Evolutionary conservation across 2,113 vertebrate species (phyloP).

Genomic region (Ptychochromis oligacanthus): DNA sequence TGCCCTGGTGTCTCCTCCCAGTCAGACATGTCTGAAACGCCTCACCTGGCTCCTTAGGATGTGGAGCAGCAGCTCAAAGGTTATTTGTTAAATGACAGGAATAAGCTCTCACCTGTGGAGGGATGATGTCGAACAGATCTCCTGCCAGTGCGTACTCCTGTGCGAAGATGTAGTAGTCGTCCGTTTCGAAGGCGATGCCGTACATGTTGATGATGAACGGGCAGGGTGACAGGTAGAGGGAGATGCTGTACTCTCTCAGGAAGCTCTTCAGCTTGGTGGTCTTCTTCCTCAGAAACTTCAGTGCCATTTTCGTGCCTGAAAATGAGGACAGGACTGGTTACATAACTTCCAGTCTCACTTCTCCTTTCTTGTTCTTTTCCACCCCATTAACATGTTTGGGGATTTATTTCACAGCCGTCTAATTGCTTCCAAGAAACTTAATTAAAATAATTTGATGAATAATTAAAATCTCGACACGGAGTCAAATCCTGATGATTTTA

Average conservation of each 20-base stretch:
- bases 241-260: conserved; percentile 84
- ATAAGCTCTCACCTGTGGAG: conserved; percentile 78
- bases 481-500: conserved; percentile 6
- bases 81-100: not conserved
- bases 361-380: not conserved
- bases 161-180: conserved; percentile 84
- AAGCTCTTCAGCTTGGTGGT: conserved; percentile 86
- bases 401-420: conserved; percentile 28
- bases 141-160: conserved; percentile 84
- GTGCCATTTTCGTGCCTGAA: conserved; percentile 84
- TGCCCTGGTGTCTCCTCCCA: not conserved
- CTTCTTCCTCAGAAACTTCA: conserved; percentile 84
- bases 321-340: not conserved
- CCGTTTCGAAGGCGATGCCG: conserved; percentile 82
- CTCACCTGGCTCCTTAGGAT: not conserved
- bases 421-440: conserved; percentile 25
- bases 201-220: conserved; percentile 86
- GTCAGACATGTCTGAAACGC: not conserved
- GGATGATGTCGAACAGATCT: conserved; percentile 86
- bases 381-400: conserved; percentile 12
- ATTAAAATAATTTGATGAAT: conserved; percentile 53
- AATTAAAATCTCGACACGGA: conserved; percentile 30
- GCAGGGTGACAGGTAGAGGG: conserved; percentile 83
- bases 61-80: not conserved
- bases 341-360: not conserved